Evolutionary conservation across 2,888 invertebrate genomes (phyloP).

Genomic region (Homarus gammarus): DNA sequence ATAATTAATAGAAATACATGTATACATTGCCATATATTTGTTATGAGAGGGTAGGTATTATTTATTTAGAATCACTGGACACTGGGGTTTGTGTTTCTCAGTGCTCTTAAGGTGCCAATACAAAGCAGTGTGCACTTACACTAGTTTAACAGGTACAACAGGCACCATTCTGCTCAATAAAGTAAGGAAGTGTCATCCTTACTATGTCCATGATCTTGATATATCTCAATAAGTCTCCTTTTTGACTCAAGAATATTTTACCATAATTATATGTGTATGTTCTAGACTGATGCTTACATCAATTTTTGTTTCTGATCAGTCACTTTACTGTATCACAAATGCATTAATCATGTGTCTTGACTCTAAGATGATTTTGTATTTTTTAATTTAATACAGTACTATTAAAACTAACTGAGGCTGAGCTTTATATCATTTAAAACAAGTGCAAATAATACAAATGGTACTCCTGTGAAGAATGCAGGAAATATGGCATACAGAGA

Average conservation of each 20-base stretch:
- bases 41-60: too few species aligned
- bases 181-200: not conserved
- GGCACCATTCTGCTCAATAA: not conserved
- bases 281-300: not conserved
- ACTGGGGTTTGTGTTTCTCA: too few species aligned
- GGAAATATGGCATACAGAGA: too few species aligned
- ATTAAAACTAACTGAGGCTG: not conserved
- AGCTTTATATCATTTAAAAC: not conserved
- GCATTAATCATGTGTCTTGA: too few species aligned
- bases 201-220: not conserved
- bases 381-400: constrained; percentile 1
- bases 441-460: too few species aligned
- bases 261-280: not conserved
- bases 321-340: too few species aligned
- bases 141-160: not conserved
- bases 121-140: not conserved
- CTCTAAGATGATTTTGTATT: not conserved
- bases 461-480: too few species aligned
- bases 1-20: too few species aligned
- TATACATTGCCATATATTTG: too few species aligned
- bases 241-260: not conserved
- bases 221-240: not conserved
- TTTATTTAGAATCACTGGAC: too few species aligned
- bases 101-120: too few species aligned
- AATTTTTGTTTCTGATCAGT: too few species aligned